Evolutionary conservation across 2,113 vertebrate species (phyloP).

Genomic region (Daubentonia madagascariensis): DNA sequence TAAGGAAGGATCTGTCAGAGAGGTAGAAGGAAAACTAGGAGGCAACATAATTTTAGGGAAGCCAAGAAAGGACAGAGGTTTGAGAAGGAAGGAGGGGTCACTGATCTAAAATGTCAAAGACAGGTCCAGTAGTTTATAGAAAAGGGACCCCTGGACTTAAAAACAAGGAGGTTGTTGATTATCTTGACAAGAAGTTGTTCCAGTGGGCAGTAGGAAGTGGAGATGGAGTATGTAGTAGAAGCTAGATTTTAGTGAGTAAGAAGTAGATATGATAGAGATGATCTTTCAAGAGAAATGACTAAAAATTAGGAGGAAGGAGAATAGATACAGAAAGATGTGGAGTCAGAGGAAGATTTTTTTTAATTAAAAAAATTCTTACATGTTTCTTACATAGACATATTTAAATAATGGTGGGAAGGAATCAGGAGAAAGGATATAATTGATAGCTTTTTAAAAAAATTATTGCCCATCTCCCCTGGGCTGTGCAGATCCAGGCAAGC

Average conservation of each 20-base stretch:
- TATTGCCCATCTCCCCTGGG: neutral
- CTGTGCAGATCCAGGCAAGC: neutral
- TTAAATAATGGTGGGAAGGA: constrained; percentile 16
- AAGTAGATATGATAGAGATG: neutral
- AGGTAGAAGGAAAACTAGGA: neutral
- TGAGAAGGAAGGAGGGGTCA: neutral
- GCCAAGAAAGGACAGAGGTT: neutral
- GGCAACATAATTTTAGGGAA: neutral
- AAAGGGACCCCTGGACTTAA: neutral
- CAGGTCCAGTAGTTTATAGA: neutral
- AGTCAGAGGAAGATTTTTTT: neutral
- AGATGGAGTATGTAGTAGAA: neutral
- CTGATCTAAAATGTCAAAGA: neutral
- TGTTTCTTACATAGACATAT: constrained; percentile 8
- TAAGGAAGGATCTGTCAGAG: neutral
- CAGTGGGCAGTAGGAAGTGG: neutral
- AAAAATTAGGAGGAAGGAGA: neutral
- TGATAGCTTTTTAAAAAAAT: neutral
- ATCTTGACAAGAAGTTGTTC: neutral
- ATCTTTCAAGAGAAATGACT: neutral
- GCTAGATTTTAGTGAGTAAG: neutral
- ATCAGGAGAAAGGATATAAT: neutral
- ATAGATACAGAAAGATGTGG: neutral
- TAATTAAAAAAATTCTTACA: neutral
- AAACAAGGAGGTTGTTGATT: neutral